phyloP scores from a whole-genome alignment of 2,888 invertebrate species.

The Drosophila siamana region DNA sequence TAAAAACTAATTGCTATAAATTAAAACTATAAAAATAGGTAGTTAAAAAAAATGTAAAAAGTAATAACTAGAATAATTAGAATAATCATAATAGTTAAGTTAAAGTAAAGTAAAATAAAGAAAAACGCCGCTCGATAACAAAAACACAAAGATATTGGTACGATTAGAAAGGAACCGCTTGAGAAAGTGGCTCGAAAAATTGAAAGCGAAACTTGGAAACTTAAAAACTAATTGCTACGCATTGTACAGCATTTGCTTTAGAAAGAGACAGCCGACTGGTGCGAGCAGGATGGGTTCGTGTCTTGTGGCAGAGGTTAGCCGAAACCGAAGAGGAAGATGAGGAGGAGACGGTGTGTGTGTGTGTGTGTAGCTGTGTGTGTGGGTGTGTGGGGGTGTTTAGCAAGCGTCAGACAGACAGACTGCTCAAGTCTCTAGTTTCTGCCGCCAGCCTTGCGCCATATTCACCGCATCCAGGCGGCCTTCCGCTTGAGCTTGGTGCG shows the following conservation, averaged over 20 bases:
- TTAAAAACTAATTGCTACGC: slow-evolving; percentile 60
- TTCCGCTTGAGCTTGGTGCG: slow-evolving; percentile 85
- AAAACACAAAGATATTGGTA: slow-evolving; percentile 15
- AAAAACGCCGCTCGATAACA: slow-evolving; percentile 38
- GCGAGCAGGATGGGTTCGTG: slow-evolving; percentile 29
- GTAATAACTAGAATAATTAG: slow-evolving; percentile 25
- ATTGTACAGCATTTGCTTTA: slow-evolving; percentile 55
- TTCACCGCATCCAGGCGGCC: slow-evolving; percentile 84
- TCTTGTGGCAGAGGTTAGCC: slow-evolving; percentile 19
- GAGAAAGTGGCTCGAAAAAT: slow-evolving; percentile 16
- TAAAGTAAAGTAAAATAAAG: slow-evolving; percentile 13
- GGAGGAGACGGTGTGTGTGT: slow-evolving; percentile 7
- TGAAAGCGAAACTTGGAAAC: slow-evolving; percentile 18
- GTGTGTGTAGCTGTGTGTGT: not conserved
- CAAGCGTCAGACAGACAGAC: slow-evolving; percentile 14
- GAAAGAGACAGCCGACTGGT: slow-evolving; percentile 60
- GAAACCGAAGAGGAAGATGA: slow-evolving; percentile 2
- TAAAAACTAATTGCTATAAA: slow-evolving; percentile 39
- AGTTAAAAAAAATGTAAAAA: slow-evolving; percentile 27
- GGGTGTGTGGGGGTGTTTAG: slow-evolving; percentile 5
- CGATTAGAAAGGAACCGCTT: slow-evolving; percentile 12
- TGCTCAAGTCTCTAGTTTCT: slow-evolving; percentile 20
- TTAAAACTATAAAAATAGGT: slow-evolving; percentile 31
- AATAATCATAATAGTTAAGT: slow-evolving; percentile 21
- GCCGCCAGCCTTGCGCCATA: slow-evolving; percentile 64